Base-by-base conservation (phyloP, 2,797 vertebrate species). In the Cyclura pinguis region DNA sequence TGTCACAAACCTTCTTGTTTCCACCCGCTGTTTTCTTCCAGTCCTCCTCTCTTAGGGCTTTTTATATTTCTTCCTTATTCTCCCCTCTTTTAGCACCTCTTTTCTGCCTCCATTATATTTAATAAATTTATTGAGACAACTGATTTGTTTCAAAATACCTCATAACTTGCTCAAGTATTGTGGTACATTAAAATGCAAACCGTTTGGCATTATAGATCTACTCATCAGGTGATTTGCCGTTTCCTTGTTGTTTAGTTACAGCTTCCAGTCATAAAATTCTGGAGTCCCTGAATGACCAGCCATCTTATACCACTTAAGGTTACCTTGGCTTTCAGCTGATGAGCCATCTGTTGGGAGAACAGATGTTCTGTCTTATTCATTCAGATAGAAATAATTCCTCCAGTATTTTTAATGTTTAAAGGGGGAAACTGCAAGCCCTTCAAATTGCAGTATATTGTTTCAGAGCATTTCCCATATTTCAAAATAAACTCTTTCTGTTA, bases 341-440 rank as follows among this genome's bases (percentile, higher is more conserved):
- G 92, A 80, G 80, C 89, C 87, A 87, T 90, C 50, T 93, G 84
- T 91, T 88, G 80, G 85, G 90, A 93, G 90, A 94, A 32, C 93
- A 95, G 92, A 92, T 94, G 93, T 86, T 67, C 86, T 92, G 38
- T 83, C 91, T 85, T 93, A 9, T 85, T 88, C 77, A 84, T 88
- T 93, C 86, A 91, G 92, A 92, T 57, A 80, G 4, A 88, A 88
- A 57, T 64, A 42, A 81, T 90, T 87, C 57, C 93, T 92, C 90
- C 90, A 91, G 93, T 92, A 94, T 85, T 94, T 69, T 85, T 50
- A 64, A 82, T 24, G 18, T 87, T 80, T 85, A 55, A 59, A 80
- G 32, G 18, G 52, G 67, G 22, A 10, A 59, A 50, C 42, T 52
- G 35, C 27, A 42, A 73, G 76, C 14, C 52, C 35, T 62, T 59